phyloP scores from a whole-genome alignment of 2,797 vertebrate species.

The Pseudochaenichthys georgianus region DNA sequence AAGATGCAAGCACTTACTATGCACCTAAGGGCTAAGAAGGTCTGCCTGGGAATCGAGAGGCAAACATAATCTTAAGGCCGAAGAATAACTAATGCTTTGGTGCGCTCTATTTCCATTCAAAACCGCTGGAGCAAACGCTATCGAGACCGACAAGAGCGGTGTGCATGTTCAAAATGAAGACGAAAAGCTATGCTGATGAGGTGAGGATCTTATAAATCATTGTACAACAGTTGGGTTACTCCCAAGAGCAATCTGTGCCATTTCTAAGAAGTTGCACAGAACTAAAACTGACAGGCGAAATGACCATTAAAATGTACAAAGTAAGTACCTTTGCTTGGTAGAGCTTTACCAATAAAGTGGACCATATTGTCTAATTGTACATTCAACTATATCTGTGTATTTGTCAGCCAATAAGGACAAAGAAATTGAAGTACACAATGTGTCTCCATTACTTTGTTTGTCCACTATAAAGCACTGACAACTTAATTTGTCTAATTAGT shows the following conservation, averaged over 20 bases:
- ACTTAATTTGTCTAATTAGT: background rate
- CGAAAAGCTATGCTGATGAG: slow-evolving; percentile 17
- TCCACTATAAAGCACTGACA: no score
- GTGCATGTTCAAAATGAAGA: slow-evolving; percentile 11
- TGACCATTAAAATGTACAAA: background rate
- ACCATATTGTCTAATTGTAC: background rate
- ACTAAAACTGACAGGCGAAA: background rate
- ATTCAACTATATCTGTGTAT: background rate
- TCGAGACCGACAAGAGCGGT: background rate
- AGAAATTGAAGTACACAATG: background rate
- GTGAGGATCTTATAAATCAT: slow-evolving; percentile 1
- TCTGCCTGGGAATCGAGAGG: slow-evolving; percentile 4
- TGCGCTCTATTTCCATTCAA: slow-evolving; percentile 38
- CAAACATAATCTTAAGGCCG: slow-evolving; percentile 21
- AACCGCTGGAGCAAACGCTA: slow-evolving; percentile 11
- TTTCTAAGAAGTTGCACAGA: background rate
- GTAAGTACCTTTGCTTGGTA: background rate
- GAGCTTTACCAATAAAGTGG: background rate
- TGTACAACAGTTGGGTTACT: background rate
- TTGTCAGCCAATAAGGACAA: background rate
- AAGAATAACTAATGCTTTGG: slow-evolving; percentile 17
- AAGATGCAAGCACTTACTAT: slow-evolving; percentile 2
- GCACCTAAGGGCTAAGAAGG: background rate
- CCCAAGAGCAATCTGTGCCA: background rate
- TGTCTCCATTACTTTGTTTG: background rate